Conservation (phyloP, 2,888 invertebrate species). For the Eucera pruinosa region DNA sequence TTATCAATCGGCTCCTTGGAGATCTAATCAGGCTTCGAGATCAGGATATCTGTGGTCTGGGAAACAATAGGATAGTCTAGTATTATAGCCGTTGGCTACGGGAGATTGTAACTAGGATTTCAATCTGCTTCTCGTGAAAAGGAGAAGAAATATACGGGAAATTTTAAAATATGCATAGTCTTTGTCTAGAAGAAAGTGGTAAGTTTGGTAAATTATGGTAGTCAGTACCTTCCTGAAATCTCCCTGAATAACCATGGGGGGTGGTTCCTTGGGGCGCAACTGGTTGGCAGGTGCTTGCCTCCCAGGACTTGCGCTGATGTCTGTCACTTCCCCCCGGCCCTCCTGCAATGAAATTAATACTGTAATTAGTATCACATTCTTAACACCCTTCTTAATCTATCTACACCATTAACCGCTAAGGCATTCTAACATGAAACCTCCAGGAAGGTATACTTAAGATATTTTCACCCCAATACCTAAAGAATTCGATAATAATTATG, state of each 20-base stretch:
- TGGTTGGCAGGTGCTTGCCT: conserved; percentile 89
- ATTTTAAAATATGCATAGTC: background rate
- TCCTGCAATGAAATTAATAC: conserved; percentile 86
- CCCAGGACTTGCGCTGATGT: conserved; percentile 95
- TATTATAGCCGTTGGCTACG: background rate
- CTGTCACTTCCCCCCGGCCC: conserved; percentile 96
- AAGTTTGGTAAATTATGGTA: too few species aligned
- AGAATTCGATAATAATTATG: too few species aligned
- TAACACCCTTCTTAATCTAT: background rate
- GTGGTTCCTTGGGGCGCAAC: conserved; percentile 87
- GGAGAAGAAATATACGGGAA: background rate
- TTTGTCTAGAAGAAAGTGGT: too few species aligned
- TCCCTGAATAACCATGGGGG: conserved; percentile 94
- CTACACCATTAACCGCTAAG: too few species aligned
- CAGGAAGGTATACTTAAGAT: too few species aligned
- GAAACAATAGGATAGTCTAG: background rate
- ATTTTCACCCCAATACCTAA: too few species aligned
- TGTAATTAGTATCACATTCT: conserved; percentile 7
- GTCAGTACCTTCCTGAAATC: conserved; percentile 93
- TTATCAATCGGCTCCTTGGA: conserved; percentile 6
- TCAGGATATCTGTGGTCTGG: background rate
- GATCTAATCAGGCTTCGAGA: background rate
- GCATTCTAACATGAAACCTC: too few species aligned
- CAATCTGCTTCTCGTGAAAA: too few species aligned
- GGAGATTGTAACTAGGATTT: background rate